These are phyloP conservation scores for Suricata suricatta DNA, from an alignment of 2,113 vertebrate genomes.

Conservation along the genomic window DNA sequence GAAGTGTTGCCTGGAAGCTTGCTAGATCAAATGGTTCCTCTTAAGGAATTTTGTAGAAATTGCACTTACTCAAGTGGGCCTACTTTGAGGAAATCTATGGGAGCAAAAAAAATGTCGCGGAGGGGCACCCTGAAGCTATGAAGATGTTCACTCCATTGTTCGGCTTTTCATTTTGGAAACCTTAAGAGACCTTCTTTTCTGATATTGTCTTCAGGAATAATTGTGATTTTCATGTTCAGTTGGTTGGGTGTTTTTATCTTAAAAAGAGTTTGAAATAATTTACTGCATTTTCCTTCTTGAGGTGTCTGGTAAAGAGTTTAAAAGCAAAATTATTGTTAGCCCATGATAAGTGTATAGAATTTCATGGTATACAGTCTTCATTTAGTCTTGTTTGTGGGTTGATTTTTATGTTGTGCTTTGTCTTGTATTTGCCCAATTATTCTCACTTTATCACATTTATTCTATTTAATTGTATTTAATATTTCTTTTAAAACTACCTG, in stretches of 20 bases:
- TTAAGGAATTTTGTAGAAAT: neutral
- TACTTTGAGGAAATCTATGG: neutral
- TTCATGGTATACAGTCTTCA: neutral
- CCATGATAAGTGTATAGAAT: neutral
- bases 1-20: neutral
- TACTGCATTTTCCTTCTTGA: neutral
- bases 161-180: neutral
- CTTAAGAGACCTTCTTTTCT: neutral
- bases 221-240: neutral
- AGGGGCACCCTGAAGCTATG: neutral
- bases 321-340: neutral
- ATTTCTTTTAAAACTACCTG: neutral
- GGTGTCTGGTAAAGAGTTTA: neutral
- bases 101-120: neutral
- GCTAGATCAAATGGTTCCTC: neutral
- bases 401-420: conserved; percentile 5
- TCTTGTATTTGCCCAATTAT: neutral
- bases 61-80: neutral
- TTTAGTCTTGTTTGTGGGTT: neutral
- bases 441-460: neutral
- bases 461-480: neutral
- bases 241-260: neutral
- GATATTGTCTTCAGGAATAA: neutral
- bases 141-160: neutral
- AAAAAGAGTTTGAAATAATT: neutral